A percentile compares a stretch with the other conserved stretches of the same genome.
These are phyloP conservation scores for Halictus ligatus DNA, from an alignment of 2,888 invertebrate genomes.

Conservation along the genomic window DNA sequence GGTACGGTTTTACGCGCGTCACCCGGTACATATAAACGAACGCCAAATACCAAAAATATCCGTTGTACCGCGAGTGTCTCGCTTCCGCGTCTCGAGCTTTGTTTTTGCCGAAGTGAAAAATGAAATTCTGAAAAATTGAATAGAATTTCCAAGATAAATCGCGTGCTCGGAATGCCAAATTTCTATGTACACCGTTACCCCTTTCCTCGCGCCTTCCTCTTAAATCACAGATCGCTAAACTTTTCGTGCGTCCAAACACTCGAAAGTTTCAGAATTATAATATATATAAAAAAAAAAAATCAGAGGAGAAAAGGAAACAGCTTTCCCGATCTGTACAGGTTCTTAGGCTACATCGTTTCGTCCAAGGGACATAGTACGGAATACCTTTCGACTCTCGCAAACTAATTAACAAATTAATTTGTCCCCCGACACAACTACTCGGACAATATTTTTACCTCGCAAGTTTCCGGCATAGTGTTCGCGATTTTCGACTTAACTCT, in stretches of 20 bases:
- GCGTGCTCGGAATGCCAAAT: background rate
- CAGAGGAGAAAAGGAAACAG: background rate
- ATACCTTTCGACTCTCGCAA: background rate
- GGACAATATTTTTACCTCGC: background rate
- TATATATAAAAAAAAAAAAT: background rate
- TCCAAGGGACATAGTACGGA: background rate
- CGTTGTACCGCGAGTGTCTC: constrained; percentile 40
- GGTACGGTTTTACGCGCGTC: constrained; percentile 7
- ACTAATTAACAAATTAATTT: background rate
- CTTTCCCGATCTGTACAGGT: background rate
- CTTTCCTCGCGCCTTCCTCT: constrained; percentile 29
- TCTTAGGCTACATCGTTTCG: background rate
- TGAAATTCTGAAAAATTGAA: constrained; percentile 33
- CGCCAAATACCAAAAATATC: constrained; percentile 72
- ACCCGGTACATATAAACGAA: constrained; percentile 59
- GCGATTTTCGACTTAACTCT: background rate
- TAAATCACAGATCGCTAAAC: constrained; percentile 67
- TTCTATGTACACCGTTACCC: constrained; percentile 17
- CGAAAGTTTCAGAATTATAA: constrained; percentile 36
- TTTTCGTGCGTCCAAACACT: constrained; percentile 46
- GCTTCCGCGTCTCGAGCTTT: background rate
- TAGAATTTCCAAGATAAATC: background rate
- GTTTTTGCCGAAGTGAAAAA: constrained; percentile 29
- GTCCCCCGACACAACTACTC: no score
- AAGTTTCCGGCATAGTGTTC: background rate